A percentile compares a stretch with the other conserved stretches of the same genome.
Conservation (phyloP, 2,888 invertebrate species). For the Elmis aenea region DNA sequence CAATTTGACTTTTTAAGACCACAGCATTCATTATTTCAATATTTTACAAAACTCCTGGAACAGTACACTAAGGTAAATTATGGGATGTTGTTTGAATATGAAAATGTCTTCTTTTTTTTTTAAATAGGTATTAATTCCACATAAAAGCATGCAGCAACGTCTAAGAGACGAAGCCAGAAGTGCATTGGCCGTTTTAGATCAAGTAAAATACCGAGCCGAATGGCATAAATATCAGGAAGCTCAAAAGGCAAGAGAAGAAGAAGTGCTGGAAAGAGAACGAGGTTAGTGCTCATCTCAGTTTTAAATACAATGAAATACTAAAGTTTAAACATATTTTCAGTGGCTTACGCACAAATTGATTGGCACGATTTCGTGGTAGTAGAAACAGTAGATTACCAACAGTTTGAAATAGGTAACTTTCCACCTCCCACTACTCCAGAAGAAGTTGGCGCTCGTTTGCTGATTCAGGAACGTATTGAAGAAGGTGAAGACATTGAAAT, state of each 20-base stretch:
- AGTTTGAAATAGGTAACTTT: slow-evolving; percentile 91
- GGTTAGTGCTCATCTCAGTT: slow-evolving; percentile 43
- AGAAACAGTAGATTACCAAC: slow-evolving; percentile 98
- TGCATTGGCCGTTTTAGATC: slow-evolving; percentile 69
- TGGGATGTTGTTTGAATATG: too few species aligned
- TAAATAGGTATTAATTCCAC: slow-evolving; percentile 76
- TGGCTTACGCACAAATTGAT: slow-evolving; percentile 95
- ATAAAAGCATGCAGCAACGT: slow-evolving; percentile 80
- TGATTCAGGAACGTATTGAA: slow-evolving; percentile 80
- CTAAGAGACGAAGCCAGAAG: slow-evolving; percentile 73
- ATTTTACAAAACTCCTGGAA: slow-evolving; percentile 95
- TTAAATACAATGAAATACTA: slow-evolving; percentile 2
- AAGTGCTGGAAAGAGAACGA: slow-evolving; percentile 90
- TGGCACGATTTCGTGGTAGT: slow-evolving; percentile 99
- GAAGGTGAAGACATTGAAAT: slow-evolving; percentile 82
- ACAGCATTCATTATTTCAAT: slow-evolving; percentile 96
- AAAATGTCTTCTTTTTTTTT: background rate
- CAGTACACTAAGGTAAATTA: slow-evolving; percentile 87
- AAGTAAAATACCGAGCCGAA: slow-evolving; percentile 89
- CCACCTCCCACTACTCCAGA: slow-evolving; percentile 96
- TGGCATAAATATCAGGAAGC: slow-evolving; percentile 95
- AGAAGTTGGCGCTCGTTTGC: slow-evolving; percentile 90
- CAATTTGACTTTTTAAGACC: slow-evolving; percentile 99
- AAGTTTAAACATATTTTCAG: slow-evolving; percentile 42
- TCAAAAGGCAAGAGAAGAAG: slow-evolving; percentile 89